Base-by-base conservation (phyloP, 2,888 invertebrate genomes). In the Zelleria hepariella region DNA sequence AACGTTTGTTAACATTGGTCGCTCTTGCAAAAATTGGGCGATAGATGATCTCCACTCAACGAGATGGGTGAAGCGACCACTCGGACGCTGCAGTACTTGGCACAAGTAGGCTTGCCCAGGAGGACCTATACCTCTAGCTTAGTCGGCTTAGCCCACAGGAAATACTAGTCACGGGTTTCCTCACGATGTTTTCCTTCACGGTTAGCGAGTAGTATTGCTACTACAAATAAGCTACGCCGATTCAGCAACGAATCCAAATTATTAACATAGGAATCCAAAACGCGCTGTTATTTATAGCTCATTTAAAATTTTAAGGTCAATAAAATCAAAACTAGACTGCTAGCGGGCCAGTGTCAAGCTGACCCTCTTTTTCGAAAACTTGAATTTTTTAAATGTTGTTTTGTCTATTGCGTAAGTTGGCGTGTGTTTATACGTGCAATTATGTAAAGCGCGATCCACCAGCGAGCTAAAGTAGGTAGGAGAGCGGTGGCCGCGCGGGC, bases 401-500 rank as follows among this genome's bases (percentile, higher is more conserved):
- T 78, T 80, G 76, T n/a, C 62, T 78, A 66, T 86, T 86, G 80
- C 81, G 73, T 24, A 23, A 48, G 64, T 69, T 70, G 71, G 75
- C 81, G 78, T 77, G 79, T 80, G 83, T n/a, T 75, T 80, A 79
- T 80, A 75, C 78, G 75, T 77, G 76, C 76, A 83, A 84, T 86
- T 86, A 87, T 84, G 85, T 86, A 86, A 86, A 85, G 78, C 74
- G 73, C 74, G 71, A 80, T 80, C 77, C 77, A 24, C n/a, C 72
- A 68, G 69, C 70, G 71, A 73, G 71, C 68, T 65, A 67, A 79
- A 81, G 82, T 80, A 77, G 78, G 79, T 73, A 73, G 73, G 61
- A 56, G 59, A 61, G 75, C 75, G 79, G 74, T 69, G 73, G 73
- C 67, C 67, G 73, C 63, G 64, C 65, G 68, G 70, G 59, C 58